Base-by-base conservation (phyloP, 92 coral and sea anemone species). In the Blastomussa wellsi region DNA sequence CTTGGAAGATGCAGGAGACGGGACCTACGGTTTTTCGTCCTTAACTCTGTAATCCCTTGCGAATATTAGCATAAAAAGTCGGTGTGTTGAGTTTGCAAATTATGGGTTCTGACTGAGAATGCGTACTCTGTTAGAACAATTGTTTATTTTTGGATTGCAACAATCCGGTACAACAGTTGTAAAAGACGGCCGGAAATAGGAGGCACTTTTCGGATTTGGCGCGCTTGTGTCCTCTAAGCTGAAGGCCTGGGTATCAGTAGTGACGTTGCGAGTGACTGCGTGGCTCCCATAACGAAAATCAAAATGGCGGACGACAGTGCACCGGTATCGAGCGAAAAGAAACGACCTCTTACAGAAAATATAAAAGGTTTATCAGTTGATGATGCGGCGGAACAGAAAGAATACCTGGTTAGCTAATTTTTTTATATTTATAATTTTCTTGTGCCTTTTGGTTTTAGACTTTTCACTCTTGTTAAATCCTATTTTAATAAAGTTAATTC, bases 231-330 rank as follows among this genome's bases (percentile, higher is more conserved):
- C 39, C 36, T 26, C 4, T 42, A n/a, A 36, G 62, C 10, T 74
- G 55, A 22, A 83, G 71, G 88, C 29, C 88, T 78, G 88, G 82
- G 77, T 47, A 48, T 26, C 17, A 80, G 80, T 22, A 17, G 88
- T 94, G 98, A 94, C 98, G 98, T 94, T 88, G 92, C 90, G 84
- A 91, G 84, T 95, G 94, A 72, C 94, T 95, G 97, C 97, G 98
- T 93, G 98, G 97, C 97, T 88, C 84, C 76, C 79, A 78, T 88
- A 81, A 87, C 86, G 72, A 64, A 86, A 87, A 86, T 60, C 94
- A 96, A 96, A 80, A 96, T 96, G 99, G 99, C 99, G 98, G 99
- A 94, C 90, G 92, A 89, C 72, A 62, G 32, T 48, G 8, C 74
- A 57, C 60, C 80, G 72, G 80, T 41, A 6, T 1, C 16, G 71